Percentiles rank a stretch among this genome's conserved stretches.
phyloP scores from a whole-genome alignment of 2,113 vertebrate genomes.

The Petaurus breviceps region DNA sequence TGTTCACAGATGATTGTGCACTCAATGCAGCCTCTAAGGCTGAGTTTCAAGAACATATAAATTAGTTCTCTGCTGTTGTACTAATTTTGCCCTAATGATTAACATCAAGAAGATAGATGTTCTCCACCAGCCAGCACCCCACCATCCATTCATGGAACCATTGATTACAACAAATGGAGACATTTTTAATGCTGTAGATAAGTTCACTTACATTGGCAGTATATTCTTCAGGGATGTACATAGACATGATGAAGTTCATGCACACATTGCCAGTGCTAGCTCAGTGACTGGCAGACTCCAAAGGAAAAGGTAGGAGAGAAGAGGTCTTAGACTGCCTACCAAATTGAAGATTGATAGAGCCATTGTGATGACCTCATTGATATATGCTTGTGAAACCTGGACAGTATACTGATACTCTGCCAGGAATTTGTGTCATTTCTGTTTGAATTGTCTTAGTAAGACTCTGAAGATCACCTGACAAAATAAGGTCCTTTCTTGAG shows the following conservation, averaged over 20 bases:
- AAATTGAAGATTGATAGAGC: background rate
- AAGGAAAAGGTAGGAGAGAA: background rate
- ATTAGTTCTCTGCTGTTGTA: background rate
- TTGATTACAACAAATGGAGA: background rate
- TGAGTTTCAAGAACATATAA: background rate
- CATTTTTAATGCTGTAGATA: background rate
- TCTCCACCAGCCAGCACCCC: background rate
- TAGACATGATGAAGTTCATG: background rate
- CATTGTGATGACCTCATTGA: background rate
- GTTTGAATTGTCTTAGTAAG: background rate
- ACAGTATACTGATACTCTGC: background rate
- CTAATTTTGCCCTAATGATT: background rate
- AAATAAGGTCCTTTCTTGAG: background rate
- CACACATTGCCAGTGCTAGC: background rate
- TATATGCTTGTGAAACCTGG: too few species aligned
- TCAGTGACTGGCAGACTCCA: background rate
- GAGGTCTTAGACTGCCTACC: background rate
- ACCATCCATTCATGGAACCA: background rate
- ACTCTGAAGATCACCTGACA: background rate
- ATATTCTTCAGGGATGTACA: background rate
- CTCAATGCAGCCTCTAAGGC: background rate
- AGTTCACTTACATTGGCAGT: background rate
- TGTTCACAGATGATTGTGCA: too few species aligned
- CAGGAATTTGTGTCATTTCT: background rate
- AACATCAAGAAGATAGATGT: background rate